Percentiles rank a stretch among this genome's conserved stretches.
phyloP scores from a whole-genome alignment of 2,113 vertebrate genomes.

The Barnardius zonarius region DNA sequence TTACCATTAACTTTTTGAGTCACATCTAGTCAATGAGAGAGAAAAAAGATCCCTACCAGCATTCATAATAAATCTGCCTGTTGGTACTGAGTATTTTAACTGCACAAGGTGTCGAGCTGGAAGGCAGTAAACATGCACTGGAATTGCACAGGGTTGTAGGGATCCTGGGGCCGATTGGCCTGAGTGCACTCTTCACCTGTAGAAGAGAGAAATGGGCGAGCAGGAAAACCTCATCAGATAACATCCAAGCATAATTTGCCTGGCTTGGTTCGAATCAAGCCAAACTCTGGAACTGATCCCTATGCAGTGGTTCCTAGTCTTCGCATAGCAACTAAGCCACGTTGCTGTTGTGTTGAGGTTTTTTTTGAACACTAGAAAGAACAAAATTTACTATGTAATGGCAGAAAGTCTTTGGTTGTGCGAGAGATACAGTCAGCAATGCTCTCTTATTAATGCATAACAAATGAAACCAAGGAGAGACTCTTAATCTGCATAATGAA shows the following conservation, averaged over 20 bases:
- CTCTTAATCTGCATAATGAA: constrained; percentile 66
- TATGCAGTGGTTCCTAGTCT: constrained; percentile 54
- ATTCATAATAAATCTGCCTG: constrained; percentile 58
- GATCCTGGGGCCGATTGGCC: not conserved
- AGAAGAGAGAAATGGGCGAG: constrained; percentile 32
- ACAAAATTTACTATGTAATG: constrained; percentile 72
- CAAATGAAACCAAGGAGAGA: constrained; percentile 65
- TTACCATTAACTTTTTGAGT: constrained; percentile 78
- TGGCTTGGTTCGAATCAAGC: constrained; percentile 62
- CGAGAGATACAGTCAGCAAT: not conserved
- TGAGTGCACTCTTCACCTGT: not conserved
- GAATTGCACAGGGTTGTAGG: not conserved
- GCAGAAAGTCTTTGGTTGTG: constrained; percentile 46
- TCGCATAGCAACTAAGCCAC: constrained; percentile 71
- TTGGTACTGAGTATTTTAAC: constrained; percentile 16
- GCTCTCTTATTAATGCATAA: constrained; percentile 69
- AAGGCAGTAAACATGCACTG: not conserved
- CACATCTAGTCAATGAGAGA: constrained; percentile 67
- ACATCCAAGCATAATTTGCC: constrained; percentile 46
- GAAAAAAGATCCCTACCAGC: constrained; percentile 47
- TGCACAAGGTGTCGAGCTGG: not conserved
- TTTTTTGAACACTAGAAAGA: constrained; percentile 9
- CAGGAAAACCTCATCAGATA: constrained; percentile 50
- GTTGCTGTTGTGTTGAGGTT: constrained; percentile 12
- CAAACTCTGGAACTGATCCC: constrained; percentile 73